A percentile compares a stretch with the other conserved stretches of the same genome.
These are phyloP conservation scores for Antheraea assamensis DNA, from an alignment of 2,888 invertebrate species.

Conservation along the genomic window DNA sequence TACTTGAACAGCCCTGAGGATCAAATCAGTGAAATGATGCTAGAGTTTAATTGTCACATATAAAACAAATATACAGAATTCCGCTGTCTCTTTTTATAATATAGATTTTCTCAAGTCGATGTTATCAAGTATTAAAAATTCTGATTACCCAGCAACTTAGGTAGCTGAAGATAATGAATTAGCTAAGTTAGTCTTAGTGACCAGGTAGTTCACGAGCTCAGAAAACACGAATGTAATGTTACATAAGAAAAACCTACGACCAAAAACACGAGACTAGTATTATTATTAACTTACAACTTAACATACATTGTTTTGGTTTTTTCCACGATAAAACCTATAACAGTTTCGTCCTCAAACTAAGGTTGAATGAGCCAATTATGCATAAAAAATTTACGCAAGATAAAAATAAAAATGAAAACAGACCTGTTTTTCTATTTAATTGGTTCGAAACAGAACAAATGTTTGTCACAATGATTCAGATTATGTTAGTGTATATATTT, in stretches of 20 bases:
- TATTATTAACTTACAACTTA: not conserved
- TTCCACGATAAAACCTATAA: not conserved
- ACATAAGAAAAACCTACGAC: not conserved
- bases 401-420: not conserved
- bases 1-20: no score
- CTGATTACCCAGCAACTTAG: no score
- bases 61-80: no score
- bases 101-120: no score
- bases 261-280: not conserved
- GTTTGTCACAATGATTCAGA: not conserved
- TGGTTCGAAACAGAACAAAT: constrained; percentile 1
- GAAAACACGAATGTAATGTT: no score
- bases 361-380: not conserved
- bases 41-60: no score
- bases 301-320: not conserved
- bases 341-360: not conserved
- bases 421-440: not conserved
- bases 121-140: no score
- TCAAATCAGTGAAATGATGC: no score
- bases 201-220: no score
- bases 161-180: no score
- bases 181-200: no score
- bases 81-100: no score
- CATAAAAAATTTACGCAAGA: not conserved
- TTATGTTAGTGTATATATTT: not conserved